phyloP scores from a whole-genome alignment of 2,797 vertebrate genomes.

The Falco biarmicus region DNA sequence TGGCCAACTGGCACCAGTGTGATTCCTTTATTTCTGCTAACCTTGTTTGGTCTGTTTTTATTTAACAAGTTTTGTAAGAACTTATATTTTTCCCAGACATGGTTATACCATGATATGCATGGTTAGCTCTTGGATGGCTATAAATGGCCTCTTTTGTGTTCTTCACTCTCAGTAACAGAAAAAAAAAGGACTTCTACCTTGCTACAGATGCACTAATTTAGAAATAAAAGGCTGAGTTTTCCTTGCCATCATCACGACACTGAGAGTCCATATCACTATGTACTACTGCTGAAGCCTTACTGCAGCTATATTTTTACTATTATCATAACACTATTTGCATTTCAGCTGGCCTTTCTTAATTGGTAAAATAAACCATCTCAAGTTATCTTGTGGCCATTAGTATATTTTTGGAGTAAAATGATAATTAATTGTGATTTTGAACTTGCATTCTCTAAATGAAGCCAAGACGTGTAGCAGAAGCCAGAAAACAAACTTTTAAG shows the following conservation, averaged over 20 bases:
- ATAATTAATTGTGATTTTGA: not conserved
- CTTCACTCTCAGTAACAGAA: not conserved
- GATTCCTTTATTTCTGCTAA: not conserved
- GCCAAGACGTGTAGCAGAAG: not conserved
- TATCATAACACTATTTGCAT: not conserved
- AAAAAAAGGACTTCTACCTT: not conserved
- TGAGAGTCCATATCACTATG: not conserved
- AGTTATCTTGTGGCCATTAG: not conserved
- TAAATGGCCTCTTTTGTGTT: not conserved
- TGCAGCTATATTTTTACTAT: not conserved
- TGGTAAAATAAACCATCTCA: not conserved
- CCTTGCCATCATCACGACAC: not conserved
- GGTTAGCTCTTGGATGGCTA: not conserved
- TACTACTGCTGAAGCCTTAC: not conserved
- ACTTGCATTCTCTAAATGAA: not conserved
- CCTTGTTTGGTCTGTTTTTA: not conserved
- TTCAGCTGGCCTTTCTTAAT: not conserved
- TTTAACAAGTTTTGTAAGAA: not conserved
- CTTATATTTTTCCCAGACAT: not conserved
- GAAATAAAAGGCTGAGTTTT: not conserved
- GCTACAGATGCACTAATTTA: not conserved
- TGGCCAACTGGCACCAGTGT: not conserved
- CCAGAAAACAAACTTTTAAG: not conserved
- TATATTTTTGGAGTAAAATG: not conserved
- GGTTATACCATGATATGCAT: not conserved